Evolutionary conservation across 2,888 invertebrate genomes (phyloP).

Genomic region (Spodoptera littoralis): DNA sequence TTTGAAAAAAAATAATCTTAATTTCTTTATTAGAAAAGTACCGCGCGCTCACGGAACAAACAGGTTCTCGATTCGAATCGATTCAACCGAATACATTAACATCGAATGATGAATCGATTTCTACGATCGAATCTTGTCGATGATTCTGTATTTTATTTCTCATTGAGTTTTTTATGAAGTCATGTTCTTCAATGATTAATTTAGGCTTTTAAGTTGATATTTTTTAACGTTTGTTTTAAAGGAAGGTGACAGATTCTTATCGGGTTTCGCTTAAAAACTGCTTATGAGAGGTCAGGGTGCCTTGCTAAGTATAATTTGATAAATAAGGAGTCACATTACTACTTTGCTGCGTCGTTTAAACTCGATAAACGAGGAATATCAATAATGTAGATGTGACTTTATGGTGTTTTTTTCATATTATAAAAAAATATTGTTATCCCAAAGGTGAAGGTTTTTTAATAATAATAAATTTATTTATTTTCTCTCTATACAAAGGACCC

Average conservation of each 20-base stretch:
- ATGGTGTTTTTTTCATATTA: neutral
- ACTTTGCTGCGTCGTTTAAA: slow-evolving; percentile 10
- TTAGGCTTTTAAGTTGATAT: slow-evolving; percentile 48
- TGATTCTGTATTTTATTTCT: slow-evolving; percentile 58
- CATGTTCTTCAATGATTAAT: slow-evolving; percentile 52
- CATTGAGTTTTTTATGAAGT: slow-evolving; percentile 40
- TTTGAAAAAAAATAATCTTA: slow-evolving; percentile 50
- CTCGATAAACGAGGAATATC: neutral
- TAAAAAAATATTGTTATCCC: no score
- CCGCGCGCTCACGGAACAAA: slow-evolving; percentile 63
- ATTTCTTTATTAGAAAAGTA: slow-evolving; percentile 64
- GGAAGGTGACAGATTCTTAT: slow-evolving; percentile 30
- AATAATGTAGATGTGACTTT: slow-evolving; percentile 8
- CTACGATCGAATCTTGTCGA: slow-evolving; percentile 57
- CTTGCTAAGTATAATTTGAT: slow-evolving; percentile 24
- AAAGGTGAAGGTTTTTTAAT: no score
- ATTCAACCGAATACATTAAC: slow-evolving; percentile 69
- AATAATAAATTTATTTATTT: no score
- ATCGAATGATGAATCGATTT: slow-evolving; percentile 76
- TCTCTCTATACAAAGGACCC: no score
- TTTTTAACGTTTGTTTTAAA: slow-evolving; percentile 21
- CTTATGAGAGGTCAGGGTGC: slow-evolving; percentile 22
- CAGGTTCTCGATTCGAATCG: slow-evolving; percentile 66
- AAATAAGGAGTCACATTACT: slow-evolving; percentile 15
- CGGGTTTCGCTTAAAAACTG: slow-evolving; percentile 37